Percentiles rank a stretch among this genome's conserved stretches.
phyloP scores from a whole-genome alignment of 2,888 invertebrate species.

The Heteropelma amictum region DNA sequence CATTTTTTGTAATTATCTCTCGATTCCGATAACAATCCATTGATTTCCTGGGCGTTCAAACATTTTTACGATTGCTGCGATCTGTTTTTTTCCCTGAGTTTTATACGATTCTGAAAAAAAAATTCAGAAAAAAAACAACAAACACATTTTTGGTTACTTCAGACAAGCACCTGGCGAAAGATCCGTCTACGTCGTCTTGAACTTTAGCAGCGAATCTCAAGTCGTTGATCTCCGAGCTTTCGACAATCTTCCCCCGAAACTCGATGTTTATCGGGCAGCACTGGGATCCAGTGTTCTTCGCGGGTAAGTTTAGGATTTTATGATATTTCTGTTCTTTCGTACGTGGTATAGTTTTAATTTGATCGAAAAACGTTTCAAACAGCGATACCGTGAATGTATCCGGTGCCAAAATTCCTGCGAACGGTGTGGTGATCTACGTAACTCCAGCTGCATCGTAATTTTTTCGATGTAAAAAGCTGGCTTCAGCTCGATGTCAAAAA shows the following conservation, averaged over 20 bases:
- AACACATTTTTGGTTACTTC: slow-evolving; percentile 60
- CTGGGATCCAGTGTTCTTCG: slow-evolving; percentile 7
- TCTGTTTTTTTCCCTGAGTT: neutral
- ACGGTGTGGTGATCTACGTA: slow-evolving; percentile 49
- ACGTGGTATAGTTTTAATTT: neutral
- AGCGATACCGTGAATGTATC: slow-evolving; percentile 30
- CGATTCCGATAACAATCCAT: no score
- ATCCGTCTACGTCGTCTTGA: slow-evolving; percentile 78
- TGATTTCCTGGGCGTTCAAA: no score
- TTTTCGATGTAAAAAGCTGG: slow-evolving; percentile 13
- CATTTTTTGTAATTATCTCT: no score
- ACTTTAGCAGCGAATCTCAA: slow-evolving; percentile 80
- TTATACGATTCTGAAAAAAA: neutral
- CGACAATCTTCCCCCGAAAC: slow-evolving; percentile 76
- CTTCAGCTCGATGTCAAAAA: slow-evolving; percentile 11
- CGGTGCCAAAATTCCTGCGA: slow-evolving; percentile 28
- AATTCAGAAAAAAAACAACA: neutral
- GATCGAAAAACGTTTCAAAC: neutral
- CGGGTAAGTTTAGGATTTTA: slow-evolving; percentile 55
- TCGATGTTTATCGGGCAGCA: slow-evolving; percentile 79
- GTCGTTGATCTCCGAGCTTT: slow-evolving; percentile 80
- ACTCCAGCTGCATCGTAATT: slow-evolving; percentile 32
- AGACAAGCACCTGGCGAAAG: slow-evolving; percentile 76
- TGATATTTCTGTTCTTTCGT: no score
- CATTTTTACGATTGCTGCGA: no score